These are phyloP conservation scores for Augiades crinisus DNA, from an alignment of 2,888 invertebrate species.

Conservation along the genomic window DNA sequence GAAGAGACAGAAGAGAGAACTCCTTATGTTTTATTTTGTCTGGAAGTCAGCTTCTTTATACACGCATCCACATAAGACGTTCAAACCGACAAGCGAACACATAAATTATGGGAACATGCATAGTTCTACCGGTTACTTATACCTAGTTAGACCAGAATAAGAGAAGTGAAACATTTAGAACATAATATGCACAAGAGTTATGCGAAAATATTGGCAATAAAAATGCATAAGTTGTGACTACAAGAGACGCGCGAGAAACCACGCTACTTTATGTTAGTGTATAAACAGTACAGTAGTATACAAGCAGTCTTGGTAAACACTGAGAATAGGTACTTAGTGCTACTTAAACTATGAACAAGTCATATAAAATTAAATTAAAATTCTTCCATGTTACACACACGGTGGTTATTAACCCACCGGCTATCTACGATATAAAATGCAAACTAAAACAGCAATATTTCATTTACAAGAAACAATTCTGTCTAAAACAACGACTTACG, in stretches of 20 bases:
- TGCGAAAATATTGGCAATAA: conserved; percentile 72
- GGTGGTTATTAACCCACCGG: conserved; percentile 52
- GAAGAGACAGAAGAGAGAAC: too few relatives aligned
- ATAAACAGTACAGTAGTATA: conserved; percentile 76
- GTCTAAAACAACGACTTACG: conserved; percentile 71
- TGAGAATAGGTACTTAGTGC: conserved; percentile 78
- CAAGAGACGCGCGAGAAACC: conserved; percentile 53
- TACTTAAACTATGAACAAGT: conserved; percentile 70
- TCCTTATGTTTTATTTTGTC: neutral
- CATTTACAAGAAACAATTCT: conserved; percentile 77
- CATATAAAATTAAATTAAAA: conserved; percentile 72
- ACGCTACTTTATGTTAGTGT: conserved; percentile 62
- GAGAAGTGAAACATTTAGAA: conserved; percentile 55
- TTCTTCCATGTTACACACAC: conserved; percentile 68
- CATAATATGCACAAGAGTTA: conserved; percentile 59
- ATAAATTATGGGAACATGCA: conserved; percentile 24
- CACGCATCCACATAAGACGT: conserved; percentile 13
- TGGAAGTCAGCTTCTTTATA: conserved; percentile 10
- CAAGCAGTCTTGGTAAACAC: conserved; percentile 81
- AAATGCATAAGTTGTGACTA: conserved; percentile 80
- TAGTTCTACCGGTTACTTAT: conserved; percentile 42
- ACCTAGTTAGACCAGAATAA: conserved; percentile 61
- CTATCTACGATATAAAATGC: conserved; percentile 77
- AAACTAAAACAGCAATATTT: conserved; percentile 79
- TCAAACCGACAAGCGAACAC: conserved; percentile 22